A percentile compares a stretch with the other conserved stretches of the same genome.
phyloP scores from a whole-genome alignment of 2,113 vertebrate species.

The Ellobius talpinus region DNA sequence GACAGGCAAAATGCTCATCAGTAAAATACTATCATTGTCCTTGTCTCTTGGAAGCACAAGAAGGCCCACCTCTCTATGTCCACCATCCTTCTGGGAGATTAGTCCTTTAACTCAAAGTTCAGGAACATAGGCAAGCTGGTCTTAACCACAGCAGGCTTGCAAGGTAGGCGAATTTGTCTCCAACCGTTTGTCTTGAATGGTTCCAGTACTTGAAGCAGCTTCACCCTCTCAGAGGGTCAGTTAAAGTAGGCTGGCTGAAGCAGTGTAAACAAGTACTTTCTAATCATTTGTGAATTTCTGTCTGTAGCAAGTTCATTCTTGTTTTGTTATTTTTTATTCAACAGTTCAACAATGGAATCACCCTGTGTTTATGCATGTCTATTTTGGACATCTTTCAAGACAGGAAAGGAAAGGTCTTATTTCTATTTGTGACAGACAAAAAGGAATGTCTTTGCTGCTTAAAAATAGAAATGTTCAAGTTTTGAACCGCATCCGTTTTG shows the following conservation, averaged over 20 bases:
- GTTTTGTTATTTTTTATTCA: not conserved
- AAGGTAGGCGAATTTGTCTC: not conserved
- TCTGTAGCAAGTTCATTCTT: not conserved
- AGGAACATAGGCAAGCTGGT: not conserved
- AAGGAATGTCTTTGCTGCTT: not conserved
- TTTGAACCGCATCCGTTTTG: constrained; percentile 7
- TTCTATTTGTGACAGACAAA: constrained; percentile 1
- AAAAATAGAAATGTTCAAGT: not conserved
- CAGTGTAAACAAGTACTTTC: constrained; percentile 39
- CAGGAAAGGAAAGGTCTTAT: not conserved
- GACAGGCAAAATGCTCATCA: constrained; percentile 58
- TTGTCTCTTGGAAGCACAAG: constrained; percentile 42
- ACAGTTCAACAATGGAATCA: not conserved
- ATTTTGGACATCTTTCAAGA: constrained; percentile 13
- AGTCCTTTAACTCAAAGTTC: constrained; percentile 9
- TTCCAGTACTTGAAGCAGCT: not conserved
- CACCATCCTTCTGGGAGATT: constrained; percentile 1
- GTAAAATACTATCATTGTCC: constrained; percentile 21
- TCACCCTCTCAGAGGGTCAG: not conserved
- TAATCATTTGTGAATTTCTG: constrained; percentile 43
- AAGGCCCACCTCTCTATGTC: not conserved
- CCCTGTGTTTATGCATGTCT: not conserved
- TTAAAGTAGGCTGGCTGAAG: constrained; percentile 28
- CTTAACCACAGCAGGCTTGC: not conserved
- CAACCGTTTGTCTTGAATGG: not conserved